Conservation (phyloP, 92 coral and sea anemone species). For the Porites cylindrica region DNA sequence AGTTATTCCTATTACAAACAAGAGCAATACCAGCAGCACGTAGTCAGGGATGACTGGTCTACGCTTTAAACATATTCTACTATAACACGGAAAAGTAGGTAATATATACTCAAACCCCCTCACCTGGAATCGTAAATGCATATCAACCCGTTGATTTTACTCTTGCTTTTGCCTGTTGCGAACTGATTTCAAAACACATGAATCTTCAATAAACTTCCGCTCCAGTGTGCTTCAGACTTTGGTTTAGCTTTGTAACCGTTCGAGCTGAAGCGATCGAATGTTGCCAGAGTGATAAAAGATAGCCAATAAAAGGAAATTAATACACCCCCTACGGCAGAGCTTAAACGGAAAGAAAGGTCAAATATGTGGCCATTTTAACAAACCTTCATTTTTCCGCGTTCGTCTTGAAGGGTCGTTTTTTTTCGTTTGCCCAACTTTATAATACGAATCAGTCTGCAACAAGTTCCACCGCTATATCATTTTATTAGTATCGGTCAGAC, state of each 20-base stretch:
- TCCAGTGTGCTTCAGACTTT: background rate
- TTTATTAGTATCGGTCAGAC: too few species aligned
- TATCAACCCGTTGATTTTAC: slow-evolving; percentile 11
- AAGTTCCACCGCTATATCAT: background rate
- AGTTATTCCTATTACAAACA: too few species aligned
- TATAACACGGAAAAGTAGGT: too few species aligned
- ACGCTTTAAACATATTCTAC: too few species aligned
- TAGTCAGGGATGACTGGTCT: too few species aligned
- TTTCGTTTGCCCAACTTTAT: background rate
- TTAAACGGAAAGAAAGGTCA: slow-evolving; percentile 23
- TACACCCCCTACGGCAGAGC: slow-evolving; percentile 2
- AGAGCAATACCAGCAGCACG: too few species aligned
- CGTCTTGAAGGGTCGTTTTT: background rate
- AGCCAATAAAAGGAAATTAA: slow-evolving; percentile 9
- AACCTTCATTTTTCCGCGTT: slow-evolving; percentile 7
- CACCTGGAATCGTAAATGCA: background rate
- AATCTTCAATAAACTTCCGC: slow-evolving; percentile 11
- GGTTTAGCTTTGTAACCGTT: background rate
- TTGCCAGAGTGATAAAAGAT: background rate
- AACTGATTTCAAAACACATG: background rate
- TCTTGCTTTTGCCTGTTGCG: background rate
- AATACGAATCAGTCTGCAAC: too few species aligned
- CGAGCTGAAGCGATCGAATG: background rate
- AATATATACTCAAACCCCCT: too few species aligned
- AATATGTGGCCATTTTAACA: background rate